phyloP scores from a whole-genome alignment of 2,797 vertebrate species.

The Babyrousa celebensis region DNA sequence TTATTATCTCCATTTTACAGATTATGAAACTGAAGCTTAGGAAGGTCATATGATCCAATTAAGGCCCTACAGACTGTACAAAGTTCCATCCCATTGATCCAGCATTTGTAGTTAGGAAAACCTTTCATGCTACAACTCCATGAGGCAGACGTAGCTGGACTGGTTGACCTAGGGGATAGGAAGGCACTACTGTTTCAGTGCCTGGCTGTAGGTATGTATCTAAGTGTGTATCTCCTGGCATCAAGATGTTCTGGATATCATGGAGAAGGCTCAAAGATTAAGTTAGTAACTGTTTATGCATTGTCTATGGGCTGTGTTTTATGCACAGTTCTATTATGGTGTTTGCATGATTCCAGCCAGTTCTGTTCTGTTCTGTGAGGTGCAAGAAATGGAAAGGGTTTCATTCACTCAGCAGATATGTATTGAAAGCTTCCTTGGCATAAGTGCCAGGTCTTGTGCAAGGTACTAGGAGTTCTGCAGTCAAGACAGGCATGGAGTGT shows the following conservation, averaged over 20 bases:
- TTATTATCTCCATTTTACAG: background rate
- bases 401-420: background rate
- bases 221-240: background rate
- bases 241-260: background rate
- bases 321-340: background rate
- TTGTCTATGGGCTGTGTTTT: background rate
- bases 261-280: background rate
- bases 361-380: background rate
- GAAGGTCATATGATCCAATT: background rate
- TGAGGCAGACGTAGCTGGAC: background rate
- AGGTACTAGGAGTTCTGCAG: background rate
- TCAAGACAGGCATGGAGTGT: background rate
- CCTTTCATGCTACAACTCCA: background rate
- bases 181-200: background rate
- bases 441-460: background rate
- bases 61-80: background rate
- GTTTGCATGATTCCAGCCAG: background rate
- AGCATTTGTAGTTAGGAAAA: background rate
- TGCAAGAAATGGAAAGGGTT: background rate
- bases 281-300: background rate
- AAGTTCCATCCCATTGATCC: background rate
- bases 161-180: background rate
- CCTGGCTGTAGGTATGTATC: background rate
- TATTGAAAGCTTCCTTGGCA: background rate
- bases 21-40: slow-evolving; percentile 22